Percentiles rank a stretch among this genome's conserved stretches.
Conservation (phyloP, 1,140 invertebrate species). For the Drosophila nigromelanica region DNA sequence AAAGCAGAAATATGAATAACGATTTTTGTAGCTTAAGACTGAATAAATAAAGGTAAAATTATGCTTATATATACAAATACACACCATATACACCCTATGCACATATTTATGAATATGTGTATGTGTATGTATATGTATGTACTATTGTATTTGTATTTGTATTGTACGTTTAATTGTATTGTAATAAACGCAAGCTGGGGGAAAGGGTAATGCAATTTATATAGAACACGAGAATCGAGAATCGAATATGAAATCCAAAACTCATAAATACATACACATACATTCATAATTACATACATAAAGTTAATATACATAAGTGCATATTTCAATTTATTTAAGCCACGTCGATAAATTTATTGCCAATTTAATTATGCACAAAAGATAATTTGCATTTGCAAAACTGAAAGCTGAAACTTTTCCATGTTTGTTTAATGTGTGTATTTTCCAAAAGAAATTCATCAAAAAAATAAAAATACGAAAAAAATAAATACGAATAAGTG, state of each 20-base stretch:
- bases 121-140: conserved; percentile 12
- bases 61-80: conserved; percentile 62
- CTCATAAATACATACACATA: conserved; percentile 28
- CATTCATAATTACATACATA: conserved; percentile 20
- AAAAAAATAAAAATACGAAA: not conserved
- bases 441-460: conserved; percentile 4
- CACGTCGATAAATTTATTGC: conserved; percentile 63
- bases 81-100: conserved; percentile 6
- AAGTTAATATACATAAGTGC: conserved; percentile 43
- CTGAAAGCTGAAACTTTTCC: conserved; percentile 29
- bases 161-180: conserved; percentile 59
- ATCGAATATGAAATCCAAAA: conserved; percentile 27
- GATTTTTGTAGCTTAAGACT: conserved; percentile 83
- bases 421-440: conserved; percentile 71
- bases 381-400: conserved; percentile 62
- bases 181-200: conserved; percentile 74
- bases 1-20: conserved; percentile 78
- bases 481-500: conserved; percentile 33
- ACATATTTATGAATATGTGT: conserved; percentile 46
- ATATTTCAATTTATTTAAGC: conserved; percentile 74
- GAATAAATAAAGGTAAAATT: conserved; percentile 80
- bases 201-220: conserved; percentile 80
- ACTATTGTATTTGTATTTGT: conserved; percentile 44
- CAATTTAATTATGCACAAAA: conserved; percentile 77
- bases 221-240: conserved; percentile 33